Evolutionary conservation across 2,888 invertebrate species (phyloP).

Genomic region (Julus scandinavius): DNA sequence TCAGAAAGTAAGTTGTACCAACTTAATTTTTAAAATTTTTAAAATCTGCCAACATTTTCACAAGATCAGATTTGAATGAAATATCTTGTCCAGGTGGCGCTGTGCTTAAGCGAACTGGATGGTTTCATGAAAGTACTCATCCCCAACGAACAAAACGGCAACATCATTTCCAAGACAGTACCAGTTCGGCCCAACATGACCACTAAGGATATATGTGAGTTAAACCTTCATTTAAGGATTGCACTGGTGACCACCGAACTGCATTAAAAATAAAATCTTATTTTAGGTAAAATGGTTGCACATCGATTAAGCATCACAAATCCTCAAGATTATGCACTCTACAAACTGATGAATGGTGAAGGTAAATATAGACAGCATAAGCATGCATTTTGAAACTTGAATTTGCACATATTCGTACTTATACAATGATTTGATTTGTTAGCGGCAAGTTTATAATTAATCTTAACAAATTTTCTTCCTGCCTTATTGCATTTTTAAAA

Average conservation of each 20-base stretch:
- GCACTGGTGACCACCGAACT: not conserved
- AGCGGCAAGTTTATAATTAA: no score
- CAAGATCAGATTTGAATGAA: not conserved
- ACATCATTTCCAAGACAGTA: conserved; percentile 87
- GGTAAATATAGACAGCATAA: conserved; percentile 69
- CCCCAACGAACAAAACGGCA: conserved; percentile 93
- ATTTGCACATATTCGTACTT: no score
- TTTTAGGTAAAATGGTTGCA: conserved; percentile 77
- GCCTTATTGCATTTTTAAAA: no score
- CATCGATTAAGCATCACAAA: conserved; percentile 96
- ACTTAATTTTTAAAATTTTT: not conserved
- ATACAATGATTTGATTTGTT: no score
- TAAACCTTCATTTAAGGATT: conserved; percentile 55
- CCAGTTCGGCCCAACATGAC: conserved; percentile 94
- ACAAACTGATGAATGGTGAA: conserved; percentile 88
- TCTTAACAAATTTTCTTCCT: no score
- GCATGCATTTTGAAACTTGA: no score
- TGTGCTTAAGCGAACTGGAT: conserved; percentile 63
- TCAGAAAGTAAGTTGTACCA: not conserved
- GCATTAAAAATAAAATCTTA: not conserved
- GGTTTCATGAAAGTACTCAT: conserved; percentile 90
- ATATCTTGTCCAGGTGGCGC: conserved; percentile 48
- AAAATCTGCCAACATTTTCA: not conserved
- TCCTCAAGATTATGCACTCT: conserved; percentile 95
- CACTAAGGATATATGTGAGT: conserved; percentile 88